These are phyloP conservation scores for Drosophila ustulata DNA, from an alignment of 2,888 invertebrate species.

Conservation along the genomic window DNA sequence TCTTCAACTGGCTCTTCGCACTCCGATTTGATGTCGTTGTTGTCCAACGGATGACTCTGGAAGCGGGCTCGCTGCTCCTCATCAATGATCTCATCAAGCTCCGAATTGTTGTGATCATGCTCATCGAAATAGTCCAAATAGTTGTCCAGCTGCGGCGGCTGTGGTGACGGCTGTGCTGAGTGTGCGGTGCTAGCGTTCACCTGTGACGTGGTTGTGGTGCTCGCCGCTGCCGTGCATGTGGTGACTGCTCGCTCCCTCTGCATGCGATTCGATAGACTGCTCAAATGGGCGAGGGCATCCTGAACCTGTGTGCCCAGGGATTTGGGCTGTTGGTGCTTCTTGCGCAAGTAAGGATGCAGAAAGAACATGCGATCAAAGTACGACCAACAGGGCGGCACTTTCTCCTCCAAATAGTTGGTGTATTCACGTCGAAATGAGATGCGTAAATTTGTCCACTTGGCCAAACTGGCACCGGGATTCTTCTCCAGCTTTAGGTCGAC, in stretches of 20 bases:
- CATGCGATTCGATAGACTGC: constrained; percentile 77
- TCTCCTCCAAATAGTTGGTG: constrained; percentile 82
- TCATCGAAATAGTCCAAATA: constrained; percentile 83
- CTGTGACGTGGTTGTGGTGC: constrained; percentile 39
- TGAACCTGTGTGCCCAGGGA: constrained; percentile 82
- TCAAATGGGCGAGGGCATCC: constrained; percentile 83
- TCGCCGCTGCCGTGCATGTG: constrained; percentile 57
- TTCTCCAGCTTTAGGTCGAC: constrained; percentile 83
- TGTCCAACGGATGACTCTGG: constrained; percentile 62
- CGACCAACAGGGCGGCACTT: constrained; percentile 83
- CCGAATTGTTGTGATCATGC: constrained; percentile 77
- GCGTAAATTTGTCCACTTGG: constrained; percentile 84
- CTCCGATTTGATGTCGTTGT: constrained; percentile 82
- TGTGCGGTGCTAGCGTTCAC: constrained; percentile 28
- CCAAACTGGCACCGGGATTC: constrained; percentile 83
- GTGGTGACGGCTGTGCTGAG: constrained; percentile 58
- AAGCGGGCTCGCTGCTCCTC: constrained; percentile 74
- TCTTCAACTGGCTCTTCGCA: constrained; percentile 80
- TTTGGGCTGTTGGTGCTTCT: constrained; percentile 82
- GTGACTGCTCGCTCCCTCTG: constrained; percentile 76
- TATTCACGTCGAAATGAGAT: constrained; percentile 84
- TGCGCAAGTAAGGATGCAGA: constrained; percentile 83
- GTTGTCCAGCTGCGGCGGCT: constrained; percentile 71
- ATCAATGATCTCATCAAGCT: constrained; percentile 82
- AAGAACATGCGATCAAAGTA: constrained; percentile 84